A percentile compares a stretch with the other conserved stretches of the same genome.
Conservation (phyloP, 2,888 invertebrate species). For the Caenorhabditis uteleia region DNA sequence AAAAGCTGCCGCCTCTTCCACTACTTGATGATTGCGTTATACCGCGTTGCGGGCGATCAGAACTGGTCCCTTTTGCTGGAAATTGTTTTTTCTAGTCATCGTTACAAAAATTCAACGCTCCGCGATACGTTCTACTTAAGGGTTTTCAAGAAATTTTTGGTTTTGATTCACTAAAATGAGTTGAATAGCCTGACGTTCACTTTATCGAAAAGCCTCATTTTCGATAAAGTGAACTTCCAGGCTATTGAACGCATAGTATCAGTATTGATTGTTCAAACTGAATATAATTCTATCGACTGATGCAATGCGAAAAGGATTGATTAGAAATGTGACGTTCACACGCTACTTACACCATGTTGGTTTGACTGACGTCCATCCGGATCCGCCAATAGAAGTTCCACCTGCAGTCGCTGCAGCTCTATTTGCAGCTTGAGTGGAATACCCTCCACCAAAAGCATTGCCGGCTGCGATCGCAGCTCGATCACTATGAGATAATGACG, state of each 20-base stretch:
- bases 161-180: background rate
- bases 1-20: constrained; percentile 9
- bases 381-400: constrained; percentile 2
- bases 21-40: constrained; percentile 8
- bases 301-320: constrained; percentile 1
- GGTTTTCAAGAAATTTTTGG: background rate
- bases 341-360: constrained; percentile 6
- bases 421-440: constrained; percentile 6
- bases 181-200: no score
- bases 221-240: no score
- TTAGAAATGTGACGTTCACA: background rate
- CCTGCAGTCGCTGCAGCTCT: constrained; percentile 1
- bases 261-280: no score
- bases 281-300: no score
- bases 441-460: constrained; percentile 25
- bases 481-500: constrained; percentile 44
- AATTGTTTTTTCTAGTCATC: background rate
- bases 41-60: constrained; percentile 23
- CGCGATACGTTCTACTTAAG: background rate
- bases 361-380: constrained; percentile 32
- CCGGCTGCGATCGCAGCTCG: constrained; percentile 36
- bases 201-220: no score
- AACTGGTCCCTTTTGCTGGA: constrained; percentile 10
- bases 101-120: background rate
- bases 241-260: no score